Conservation (phyloP, 2,113 vertebrate genomes). For the Bagarius yarrelli region DNA sequence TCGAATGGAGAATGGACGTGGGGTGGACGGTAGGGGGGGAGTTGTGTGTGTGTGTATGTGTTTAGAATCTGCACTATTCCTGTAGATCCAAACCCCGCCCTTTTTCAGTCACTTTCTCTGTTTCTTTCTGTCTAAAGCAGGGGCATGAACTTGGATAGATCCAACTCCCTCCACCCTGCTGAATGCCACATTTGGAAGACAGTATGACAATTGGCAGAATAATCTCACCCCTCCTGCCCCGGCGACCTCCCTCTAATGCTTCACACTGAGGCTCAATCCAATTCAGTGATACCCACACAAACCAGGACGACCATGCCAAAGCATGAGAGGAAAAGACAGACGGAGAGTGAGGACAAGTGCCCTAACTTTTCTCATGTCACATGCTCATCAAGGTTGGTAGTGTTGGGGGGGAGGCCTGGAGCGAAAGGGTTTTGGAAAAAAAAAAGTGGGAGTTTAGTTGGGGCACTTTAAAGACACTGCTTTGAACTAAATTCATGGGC, state of each 20-base stretch:
- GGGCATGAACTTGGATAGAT: slow-evolving; percentile 81
- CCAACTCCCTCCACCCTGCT: slow-evolving; percentile 77
- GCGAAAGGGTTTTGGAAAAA: slow-evolving; percentile 72
- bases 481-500: slow-evolving; percentile 99
- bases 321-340: slow-evolving; percentile 64
- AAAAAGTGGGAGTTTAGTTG: slow-evolving; percentile 26
- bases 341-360: slow-evolving; percentile 84
- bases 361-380: slow-evolving; percentile 99
- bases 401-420: slow-evolving; percentile 74
- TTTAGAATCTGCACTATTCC: slow-evolving; percentile 72
- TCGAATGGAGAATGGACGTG: slow-evolving; percentile 77
- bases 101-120: slow-evolving; percentile 21
- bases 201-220: slow-evolving; percentile 90
- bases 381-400: slow-evolving; percentile 81
- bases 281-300: slow-evolving; percentile 87
- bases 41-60: neutral
- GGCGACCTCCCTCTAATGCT: slow-evolving; percentile 76
- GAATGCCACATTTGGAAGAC: slow-evolving; percentile 88
- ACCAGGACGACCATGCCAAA: slow-evolving; percentile 93
- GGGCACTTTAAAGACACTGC: slow-evolving; percentile 87
- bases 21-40: slow-evolving; percentile 62
- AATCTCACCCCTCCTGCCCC: slow-evolving; percentile 72
- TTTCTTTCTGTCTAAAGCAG: slow-evolving; percentile 76
- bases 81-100: slow-evolving; percentile 62
- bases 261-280: slow-evolving; percentile 82